phyloP scores from a whole-genome alignment of 2,113 vertebrate genomes.

The Phylloscopus whistleri region DNA sequence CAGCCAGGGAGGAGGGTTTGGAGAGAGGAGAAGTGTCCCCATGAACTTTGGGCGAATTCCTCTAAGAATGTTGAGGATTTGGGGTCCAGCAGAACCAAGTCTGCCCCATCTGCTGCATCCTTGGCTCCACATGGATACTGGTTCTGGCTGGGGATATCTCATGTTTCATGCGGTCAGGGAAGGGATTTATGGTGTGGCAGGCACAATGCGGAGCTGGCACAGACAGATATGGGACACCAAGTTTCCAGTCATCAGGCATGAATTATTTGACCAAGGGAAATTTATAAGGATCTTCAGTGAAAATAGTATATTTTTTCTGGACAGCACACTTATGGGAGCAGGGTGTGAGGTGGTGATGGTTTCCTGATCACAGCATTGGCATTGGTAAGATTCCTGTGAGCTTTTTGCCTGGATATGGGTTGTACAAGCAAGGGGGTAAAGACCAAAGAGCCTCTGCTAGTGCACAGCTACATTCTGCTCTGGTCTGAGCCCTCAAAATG shows the following conservation, averaged over 20 bases:
- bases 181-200: background rate
- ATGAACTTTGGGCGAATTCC: slow-evolving; percentile 19
- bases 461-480: background rate
- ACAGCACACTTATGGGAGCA: background rate
- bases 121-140: background rate
- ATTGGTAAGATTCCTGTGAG: background rate
- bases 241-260: background rate
- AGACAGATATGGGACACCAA: background rate
- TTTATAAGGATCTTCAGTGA: background rate
- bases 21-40: background rate
- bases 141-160: background rate
- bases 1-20: background rate
- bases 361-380: fast-evolving
- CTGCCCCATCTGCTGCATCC: background rate
- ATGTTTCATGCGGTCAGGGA: fast-evolving
- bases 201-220: fast-evolving
- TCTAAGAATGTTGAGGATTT: background rate
- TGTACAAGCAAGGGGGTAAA: background rate
- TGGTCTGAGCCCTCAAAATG: background rate
- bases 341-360: background rate
- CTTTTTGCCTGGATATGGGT: background rate
- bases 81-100: background rate
- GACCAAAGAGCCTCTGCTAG: background rate
- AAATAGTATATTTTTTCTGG: background rate
- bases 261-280: background rate